Base-by-base conservation (phyloP, 2,797 vertebrate genomes). In the Benthosema pterotum region DNA sequence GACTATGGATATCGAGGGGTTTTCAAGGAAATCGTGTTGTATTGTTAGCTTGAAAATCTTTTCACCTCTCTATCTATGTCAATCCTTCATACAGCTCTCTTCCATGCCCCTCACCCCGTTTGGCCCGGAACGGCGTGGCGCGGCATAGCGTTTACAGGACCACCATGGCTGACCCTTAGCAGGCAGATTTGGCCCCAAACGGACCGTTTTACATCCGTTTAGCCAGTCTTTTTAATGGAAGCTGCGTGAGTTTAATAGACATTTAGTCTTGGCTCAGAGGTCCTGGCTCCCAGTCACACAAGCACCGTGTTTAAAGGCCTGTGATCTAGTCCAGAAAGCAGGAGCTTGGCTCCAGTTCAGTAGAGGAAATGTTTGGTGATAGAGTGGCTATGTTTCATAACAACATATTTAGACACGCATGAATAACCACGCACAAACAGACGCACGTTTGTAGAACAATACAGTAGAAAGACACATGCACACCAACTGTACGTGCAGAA, bases 321-420 rank as follows among this genome's bases (percentile, higher is more conserved):
- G 22, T 67, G 74, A 74, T 71, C 64, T 22, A 58, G 55, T 74
- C 63, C 70, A 78, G 77, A 79, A 74, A 74, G 73, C 61, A 4
- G 0, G 48, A 60, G 9, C 28, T 25, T 4, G 38, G 43, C 57
- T 71, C 5, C 3, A 4, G 45, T 15, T 46, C 45, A 46, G 3
- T 46, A n/a, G 45, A 15, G 12, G n/a, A 13, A 15, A 46, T 15
- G 45, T 15, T 15, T 15, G 45, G 45, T 38, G 32, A 38, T 38
- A 38, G 32, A 38, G 65, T 63, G 60, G 68, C 58, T 43, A 51
- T 67, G 32, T 38, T 38, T 38, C 32, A 38, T 38, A 38, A 38
- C 32, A 38, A 38, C 38, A 43, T 15, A 43, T 56, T 11, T 22
- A 28, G 4, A 38, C n/a, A 15, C 28, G 14, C 52, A 42, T 38